phyloP scores from a whole-genome alignment of 1,140 invertebrate species.

The Drosophila cardini region DNA sequence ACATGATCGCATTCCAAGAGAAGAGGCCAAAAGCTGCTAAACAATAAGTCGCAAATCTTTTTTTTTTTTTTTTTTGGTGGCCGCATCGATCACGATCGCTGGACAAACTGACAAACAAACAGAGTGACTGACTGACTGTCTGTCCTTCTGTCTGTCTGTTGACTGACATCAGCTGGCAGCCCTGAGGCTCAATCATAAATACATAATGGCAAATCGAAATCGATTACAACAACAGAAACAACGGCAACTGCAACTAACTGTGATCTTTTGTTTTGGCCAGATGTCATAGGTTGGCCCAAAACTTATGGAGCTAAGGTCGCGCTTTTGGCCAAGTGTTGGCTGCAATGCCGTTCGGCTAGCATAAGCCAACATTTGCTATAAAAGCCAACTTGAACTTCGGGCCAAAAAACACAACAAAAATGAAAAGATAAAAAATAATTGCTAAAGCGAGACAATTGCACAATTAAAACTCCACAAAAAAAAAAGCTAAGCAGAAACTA shows the following conservation, averaged over 20 bases:
- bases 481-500: constrained; percentile 17
- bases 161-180: constrained; percentile 62
- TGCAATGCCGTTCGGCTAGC: constrained; percentile 23
- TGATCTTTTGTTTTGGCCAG: constrained; percentile 32
- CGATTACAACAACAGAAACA: constrained; percentile 2
- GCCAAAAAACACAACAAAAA: constrained; percentile 8
- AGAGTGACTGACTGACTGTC: constrained; percentile 50
- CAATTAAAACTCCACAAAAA: constrained; percentile 67
- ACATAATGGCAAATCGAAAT: constrained; percentile 69
- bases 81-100: constrained; percentile 75
- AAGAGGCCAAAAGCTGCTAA: constrained; percentile 32
- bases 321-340: constrained; percentile 33
- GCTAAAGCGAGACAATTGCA: constrained; percentile 54
- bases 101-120: constrained; percentile 50
- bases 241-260: constrained; percentile 14
- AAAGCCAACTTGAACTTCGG: constrained; percentile 51
- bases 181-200: constrained; percentile 61
- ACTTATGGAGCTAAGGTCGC: constrained; percentile 53
- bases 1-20: constrained; percentile 66
- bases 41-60: constrained; percentile 50
- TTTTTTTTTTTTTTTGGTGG: constrained; percentile 35
- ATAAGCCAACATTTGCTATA: constrained; percentile 33
- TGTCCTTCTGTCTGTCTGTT: constrained; percentile 36
- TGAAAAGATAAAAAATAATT: constrained; percentile 1
- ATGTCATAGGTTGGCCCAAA: constrained; percentile 57